phyloP scores from a whole-genome alignment of 2,888 invertebrate genomes.

The Chloroclystis v-ata region DNA sequence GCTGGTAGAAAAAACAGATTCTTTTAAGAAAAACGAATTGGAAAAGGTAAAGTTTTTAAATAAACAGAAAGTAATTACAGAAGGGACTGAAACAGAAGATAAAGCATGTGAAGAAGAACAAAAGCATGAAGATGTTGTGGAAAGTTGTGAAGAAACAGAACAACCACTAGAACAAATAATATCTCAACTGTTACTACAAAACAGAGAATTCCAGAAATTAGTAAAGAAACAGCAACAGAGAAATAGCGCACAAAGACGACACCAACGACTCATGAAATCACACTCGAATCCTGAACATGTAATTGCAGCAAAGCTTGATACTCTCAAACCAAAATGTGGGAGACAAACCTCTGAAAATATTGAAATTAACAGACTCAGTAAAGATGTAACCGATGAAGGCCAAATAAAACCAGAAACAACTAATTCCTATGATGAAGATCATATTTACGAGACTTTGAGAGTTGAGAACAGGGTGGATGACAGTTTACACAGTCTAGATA shows the following conservation, averaged over 20 bases:
- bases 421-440: slow-evolving; percentile 66
- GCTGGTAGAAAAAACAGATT: slow-evolving; percentile 74
- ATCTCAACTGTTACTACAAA: slow-evolving; percentile 88
- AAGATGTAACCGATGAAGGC: slow-evolving; percentile 33
- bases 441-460: slow-evolving; percentile 80
- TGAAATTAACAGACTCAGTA: slow-evolving; percentile 28
- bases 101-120: slow-evolving; percentile 42
- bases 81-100: slow-evolving; percentile 64
- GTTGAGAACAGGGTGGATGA: slow-evolving; percentile 56
- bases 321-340: slow-evolving; percentile 56
- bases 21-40: slow-evolving; percentile 73
- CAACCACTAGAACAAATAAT: slow-evolving; percentile 87
- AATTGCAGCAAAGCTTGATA: slow-evolving; percentile 59
- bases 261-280: slow-evolving; percentile 76
- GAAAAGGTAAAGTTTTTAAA: slow-evolving; percentile 72
- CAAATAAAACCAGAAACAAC: slow-evolving; percentile 33
- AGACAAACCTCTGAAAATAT: slow-evolving; percentile 61
- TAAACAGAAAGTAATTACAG: slow-evolving; percentile 69
- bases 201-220: slow-evolving; percentile 88
- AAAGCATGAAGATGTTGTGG: slow-evolving; percentile 39
- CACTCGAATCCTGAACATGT: slow-evolving; percentile 73
- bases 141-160: slow-evolving; percentile 60
- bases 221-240: slow-evolving; percentile 84
- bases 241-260: slow-evolving; percentile 73
- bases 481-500: slow-evolving; percentile 45